Evolutionary conservation across 2,888 invertebrate species (phyloP), one percentile per base, ranked within the genome.

Genomic region (Dolomedes plantarius): DNA sequence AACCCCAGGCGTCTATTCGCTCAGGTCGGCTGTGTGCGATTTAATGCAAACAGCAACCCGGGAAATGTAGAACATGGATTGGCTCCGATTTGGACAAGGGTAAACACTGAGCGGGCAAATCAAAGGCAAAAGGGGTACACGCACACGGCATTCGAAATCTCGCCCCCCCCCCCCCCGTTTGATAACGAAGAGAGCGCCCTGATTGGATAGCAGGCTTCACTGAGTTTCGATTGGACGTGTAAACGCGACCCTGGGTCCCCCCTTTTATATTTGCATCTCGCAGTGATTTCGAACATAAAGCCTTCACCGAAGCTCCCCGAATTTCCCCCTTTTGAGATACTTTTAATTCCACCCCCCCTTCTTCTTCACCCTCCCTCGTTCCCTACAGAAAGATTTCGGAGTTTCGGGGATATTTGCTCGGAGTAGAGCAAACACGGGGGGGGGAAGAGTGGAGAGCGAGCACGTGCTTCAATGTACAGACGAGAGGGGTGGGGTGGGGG

Each of bases 221-320:
- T 83, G 83, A 73, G 65, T 77, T 83, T 83, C 83, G 83, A 83
- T 83, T 83, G 83, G 83, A 83, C 83, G 83, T 77, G 83, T 83
- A 83, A 83, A 83, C 77, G 77, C 73, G 77, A 73, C 83, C 75
- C 39, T 39, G 77, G 79, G 39, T 32, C 56, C 69, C 50, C 68
- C 50, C 68, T 80, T 83, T 83, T 83, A 67, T 65, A 65, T 67
- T 83, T 77, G 71, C 65, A 64, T 72, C 72, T 65, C 69, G 77
- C 69, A 76, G 69, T 69, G 82, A 76, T 71, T 69, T 82, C 76
- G 75, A 56, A 77, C 83, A 83, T 83, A 83, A 83, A 83, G 82
- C 69, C 31, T 71, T 64, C 67, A 64, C 50, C 23, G 29, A 75
- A 76, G 74, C 74, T 81, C 76, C 71, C 71, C 71, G 28, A 29